These are phyloP conservation scores for Apamea sordens DNA, from an alignment of 2,888 invertebrate genomes.

Conservation along the genomic window DNA sequence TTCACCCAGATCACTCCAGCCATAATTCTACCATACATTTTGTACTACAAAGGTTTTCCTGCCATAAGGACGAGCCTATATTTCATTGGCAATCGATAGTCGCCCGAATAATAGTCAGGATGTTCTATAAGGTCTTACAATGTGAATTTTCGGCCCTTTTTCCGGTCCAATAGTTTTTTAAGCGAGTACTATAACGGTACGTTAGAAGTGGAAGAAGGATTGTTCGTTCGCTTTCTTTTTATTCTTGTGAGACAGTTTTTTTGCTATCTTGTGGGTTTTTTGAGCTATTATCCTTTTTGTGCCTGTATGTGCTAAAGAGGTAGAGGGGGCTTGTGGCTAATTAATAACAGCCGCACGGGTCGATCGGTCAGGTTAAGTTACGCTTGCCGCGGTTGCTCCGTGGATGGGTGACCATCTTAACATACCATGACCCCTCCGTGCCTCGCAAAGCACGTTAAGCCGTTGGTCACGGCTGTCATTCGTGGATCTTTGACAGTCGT, in stretches of 20 bases:
- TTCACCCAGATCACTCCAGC: conserved; percentile 18
- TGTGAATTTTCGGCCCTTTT: conserved; percentile 69
- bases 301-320: background rate
- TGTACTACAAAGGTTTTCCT: conserved; percentile 47
- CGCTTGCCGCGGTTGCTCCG: no score
- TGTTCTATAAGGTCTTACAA: conserved; percentile 65
- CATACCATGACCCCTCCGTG: no score
- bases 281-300: background rate
- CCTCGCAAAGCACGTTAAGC: no score
- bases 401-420: no score
- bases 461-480: no score
- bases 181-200: conserved; percentile 66
- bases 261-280: background rate
- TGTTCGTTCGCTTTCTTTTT: conserved; percentile 28
- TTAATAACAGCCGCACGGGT: no score
- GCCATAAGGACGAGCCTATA: conserved; percentile 49
- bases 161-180: conserved; percentile 74
- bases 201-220: conserved; percentile 56
- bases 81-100: conserved; percentile 57
- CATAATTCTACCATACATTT: conserved; percentile 46
- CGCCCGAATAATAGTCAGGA: conserved; percentile 53
- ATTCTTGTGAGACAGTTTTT: background rate
- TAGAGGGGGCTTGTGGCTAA: no score
- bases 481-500: no score
- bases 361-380: no score